Evolutionary conservation across 2,888 invertebrate species (phyloP).

Genomic region (Monoplex corrugatus): DNA sequence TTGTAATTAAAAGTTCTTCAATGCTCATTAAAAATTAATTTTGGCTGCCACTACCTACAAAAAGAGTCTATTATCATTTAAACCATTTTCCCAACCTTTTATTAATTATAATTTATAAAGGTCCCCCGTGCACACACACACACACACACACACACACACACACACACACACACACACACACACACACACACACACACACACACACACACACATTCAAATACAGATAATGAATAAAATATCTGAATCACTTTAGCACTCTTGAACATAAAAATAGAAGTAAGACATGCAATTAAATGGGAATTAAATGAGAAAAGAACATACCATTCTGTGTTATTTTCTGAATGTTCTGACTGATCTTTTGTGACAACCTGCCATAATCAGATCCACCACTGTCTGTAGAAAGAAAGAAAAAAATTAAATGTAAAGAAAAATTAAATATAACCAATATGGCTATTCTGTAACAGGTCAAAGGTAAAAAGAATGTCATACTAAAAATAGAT

Average conservation of each 20-base stretch:
- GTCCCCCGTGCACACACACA: background rate
- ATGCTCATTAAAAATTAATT: too few relatives aligned
- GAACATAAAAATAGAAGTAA: background rate
- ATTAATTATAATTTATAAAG: background rate
- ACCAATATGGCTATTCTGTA: too few relatives aligned
- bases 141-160: background rate
- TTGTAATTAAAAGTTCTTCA: too few relatives aligned
- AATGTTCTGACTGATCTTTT: conserved; percentile 86
- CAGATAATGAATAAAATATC: background rate
- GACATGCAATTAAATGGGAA: background rate
- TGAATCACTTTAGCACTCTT: background rate
- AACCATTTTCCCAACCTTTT: too few relatives aligned
- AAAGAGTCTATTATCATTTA: too few relatives aligned
- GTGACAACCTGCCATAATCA: conserved; percentile 75
- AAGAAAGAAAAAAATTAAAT: background rate
- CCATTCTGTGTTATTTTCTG: conserved; percentile 99
- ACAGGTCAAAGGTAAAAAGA: too few relatives aligned
- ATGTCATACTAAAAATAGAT: too few relatives aligned
- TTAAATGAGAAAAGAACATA: conserved; percentile 80
- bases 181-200: too few relatives aligned
- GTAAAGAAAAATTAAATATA: too few relatives aligned
- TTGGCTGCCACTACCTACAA: too few relatives aligned
- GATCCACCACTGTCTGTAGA: conserved; percentile 61
- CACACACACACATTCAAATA: too few relatives aligned
- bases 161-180: background rate